Conservation (phyloP, 1,140 invertebrate genomes). For the Drosophila repleta region DNA sequence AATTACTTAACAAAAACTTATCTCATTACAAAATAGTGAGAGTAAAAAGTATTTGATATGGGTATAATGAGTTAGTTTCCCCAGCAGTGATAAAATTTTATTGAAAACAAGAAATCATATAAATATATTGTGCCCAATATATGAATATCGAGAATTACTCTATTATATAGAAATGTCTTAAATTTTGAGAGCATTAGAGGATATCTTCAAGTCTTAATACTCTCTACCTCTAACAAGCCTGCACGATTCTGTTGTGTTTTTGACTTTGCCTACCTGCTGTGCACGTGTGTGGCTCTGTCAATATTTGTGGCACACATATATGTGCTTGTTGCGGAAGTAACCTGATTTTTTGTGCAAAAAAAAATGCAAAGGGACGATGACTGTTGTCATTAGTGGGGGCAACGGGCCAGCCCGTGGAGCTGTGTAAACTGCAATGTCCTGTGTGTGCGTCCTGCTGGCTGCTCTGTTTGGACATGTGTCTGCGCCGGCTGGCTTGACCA, state of each 20-base stretch:
- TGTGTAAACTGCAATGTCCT: slow-evolving; percentile 61
- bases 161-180: no score
- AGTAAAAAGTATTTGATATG: no score
- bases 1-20: no score
- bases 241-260: slow-evolving; percentile 8
- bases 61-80: no score
- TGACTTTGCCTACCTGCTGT: slow-evolving; percentile 66
- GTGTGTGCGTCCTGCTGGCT: slow-evolving; percentile 21
- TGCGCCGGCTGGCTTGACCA: slow-evolving; percentile 50
- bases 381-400: slow-evolving; percentile 9
- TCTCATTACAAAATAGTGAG: no score
- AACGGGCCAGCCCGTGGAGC: slow-evolving; percentile 24
- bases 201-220: slow-evolving; percentile 4
- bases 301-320: slow-evolving; percentile 66
- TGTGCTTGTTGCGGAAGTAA: slow-evolving; percentile 63
- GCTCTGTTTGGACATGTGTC: slow-evolving; percentile 69
- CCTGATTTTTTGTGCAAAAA: slow-evolving; percentile 71
- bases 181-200: background rate
- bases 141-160: background rate
- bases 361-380: slow-evolving; percentile 8
- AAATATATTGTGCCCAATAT: no score
- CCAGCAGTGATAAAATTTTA: no score
- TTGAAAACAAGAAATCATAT: no score
- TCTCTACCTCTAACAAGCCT: background rate
- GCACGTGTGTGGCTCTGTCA: slow-evolving; percentile 69